Percentiles rank a stretch among this genome's conserved stretches.
These are phyloP conservation scores for Slavum lentiscoides DNA, from an alignment of 2,888 invertebrate genomes.

Conservation along the genomic window DNA sequence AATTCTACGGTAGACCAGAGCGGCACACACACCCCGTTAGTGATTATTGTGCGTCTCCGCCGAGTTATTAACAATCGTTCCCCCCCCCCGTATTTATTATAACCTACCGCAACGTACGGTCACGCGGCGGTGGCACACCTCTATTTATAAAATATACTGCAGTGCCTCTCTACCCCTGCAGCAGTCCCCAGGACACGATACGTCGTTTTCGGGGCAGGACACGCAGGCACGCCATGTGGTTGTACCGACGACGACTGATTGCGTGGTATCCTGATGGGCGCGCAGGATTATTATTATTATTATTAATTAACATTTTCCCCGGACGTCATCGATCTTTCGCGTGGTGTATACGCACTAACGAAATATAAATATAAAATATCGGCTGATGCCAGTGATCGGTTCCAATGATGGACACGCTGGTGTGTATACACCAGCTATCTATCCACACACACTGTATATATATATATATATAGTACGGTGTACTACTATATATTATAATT, in stretches of 20 bases:
- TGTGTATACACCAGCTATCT: background rate
- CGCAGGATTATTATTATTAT: conserved; percentile 25
- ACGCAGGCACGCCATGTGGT: conserved; percentile 24
- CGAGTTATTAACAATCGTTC: conserved; percentile 32
- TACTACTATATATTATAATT: no score
- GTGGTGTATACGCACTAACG: background rate
- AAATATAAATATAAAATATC: conserved; percentile 8
- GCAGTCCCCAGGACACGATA: background rate
- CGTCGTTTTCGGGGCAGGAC: conserved; percentile 3
- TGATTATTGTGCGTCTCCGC: background rate
- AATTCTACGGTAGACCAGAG: background rate
- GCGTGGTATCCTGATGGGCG: background rate
- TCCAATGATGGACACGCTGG: conserved; percentile 6
- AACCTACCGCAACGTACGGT: conserved; percentile 44
- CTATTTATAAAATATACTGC: conserved; percentile 30
- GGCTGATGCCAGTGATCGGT: background rate
- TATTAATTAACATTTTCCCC: conserved; percentile 37
- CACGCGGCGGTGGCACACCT: conserved; percentile 41
- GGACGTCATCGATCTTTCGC: conserved; percentile 19
- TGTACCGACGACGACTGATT: background rate
- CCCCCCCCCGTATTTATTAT: background rate
- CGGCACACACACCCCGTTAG: conserved; percentile 27
- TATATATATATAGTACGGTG: background rate
- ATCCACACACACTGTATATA: background rate
- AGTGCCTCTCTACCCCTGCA: conserved; percentile 7